Conservation (phyloP, 2,888 invertebrate species). For the Apamea epomidion region DNA sequence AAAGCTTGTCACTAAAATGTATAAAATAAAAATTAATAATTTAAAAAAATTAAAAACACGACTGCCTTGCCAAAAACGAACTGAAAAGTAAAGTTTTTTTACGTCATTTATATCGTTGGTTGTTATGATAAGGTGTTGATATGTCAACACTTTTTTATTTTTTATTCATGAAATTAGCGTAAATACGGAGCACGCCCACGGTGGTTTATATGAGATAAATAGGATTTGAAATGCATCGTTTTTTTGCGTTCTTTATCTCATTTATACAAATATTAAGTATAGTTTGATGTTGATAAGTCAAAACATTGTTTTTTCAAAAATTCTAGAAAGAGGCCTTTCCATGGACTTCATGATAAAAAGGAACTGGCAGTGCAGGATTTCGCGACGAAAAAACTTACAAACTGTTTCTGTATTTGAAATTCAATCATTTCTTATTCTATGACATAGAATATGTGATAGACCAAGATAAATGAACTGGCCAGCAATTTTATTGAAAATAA, state of each 20-base stretch:
- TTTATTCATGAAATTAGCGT: background rate
- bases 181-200: background rate
- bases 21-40: too few relatives aligned
- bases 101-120: background rate
- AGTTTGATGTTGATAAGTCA: background rate
- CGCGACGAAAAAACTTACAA: background rate
- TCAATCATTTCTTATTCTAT: background rate
- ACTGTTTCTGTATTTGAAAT: background rate
- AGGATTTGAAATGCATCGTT: background rate
- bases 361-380: background rate
- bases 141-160: background rate
- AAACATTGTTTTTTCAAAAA: background rate
- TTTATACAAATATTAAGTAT: background rate
- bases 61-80: too few relatives aligned
- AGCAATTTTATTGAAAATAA: background rate
- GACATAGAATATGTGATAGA: background rate
- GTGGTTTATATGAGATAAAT: slow-evolving; percentile 3
- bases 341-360: too few relatives aligned
- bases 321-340: background rate
- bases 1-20: too few relatives aligned
- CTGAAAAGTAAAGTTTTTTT: too few relatives aligned
- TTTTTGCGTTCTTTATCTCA: background rate
- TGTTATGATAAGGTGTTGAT: background rate
- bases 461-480: background rate
- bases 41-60: too few relatives aligned